Percentiles rank a stretch among this genome's conserved stretches.
phyloP scores from a whole-genome alignment of 2,797 vertebrate genomes.

The Clamator glandarius region DNA sequence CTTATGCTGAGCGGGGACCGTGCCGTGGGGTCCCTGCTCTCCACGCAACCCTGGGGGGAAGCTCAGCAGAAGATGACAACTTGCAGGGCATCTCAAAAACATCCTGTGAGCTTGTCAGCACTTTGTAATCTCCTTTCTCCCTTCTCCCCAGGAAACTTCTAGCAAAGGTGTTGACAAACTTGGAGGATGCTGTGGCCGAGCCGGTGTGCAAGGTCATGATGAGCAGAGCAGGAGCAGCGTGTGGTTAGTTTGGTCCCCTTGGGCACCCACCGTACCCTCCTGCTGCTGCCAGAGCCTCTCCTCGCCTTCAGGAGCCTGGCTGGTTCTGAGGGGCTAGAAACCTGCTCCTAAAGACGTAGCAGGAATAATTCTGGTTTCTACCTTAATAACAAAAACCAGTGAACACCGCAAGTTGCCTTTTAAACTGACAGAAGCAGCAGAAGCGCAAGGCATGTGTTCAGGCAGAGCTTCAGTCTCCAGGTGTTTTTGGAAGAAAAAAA shows the following conservation, averaged over 20 bases:
- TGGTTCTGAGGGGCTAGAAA: not conserved
- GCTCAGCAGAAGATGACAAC: not conserved
- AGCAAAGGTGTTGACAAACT: slow-evolving; percentile 15
- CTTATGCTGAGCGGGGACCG: fast-evolving
- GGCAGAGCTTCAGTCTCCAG: not conserved
- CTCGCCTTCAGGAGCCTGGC: not conserved
- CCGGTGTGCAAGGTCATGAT: not conserved
- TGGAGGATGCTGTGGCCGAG: not conserved
- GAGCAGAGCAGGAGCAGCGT: not conserved
- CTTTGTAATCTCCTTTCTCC: not conserved
- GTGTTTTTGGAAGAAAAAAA: not conserved
- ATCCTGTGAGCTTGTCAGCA: not conserved
- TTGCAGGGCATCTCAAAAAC: not conserved
- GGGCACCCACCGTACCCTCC: not conserved
- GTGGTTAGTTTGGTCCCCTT: fast-evolving
- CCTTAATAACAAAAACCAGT: not conserved
- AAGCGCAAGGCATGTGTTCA: not conserved
- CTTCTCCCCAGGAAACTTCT: not conserved
- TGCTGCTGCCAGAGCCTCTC: not conserved
- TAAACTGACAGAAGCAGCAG: not conserved
- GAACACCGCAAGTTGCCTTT: fast-evolving
- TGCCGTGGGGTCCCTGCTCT: not conserved
- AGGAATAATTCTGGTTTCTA: not conserved
- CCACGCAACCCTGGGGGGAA: not conserved
- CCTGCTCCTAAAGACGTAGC: not conserved